phyloP scores from a whole-genome alignment of 2,797 vertebrate genomes.

The Remorina albescens region DNA sequence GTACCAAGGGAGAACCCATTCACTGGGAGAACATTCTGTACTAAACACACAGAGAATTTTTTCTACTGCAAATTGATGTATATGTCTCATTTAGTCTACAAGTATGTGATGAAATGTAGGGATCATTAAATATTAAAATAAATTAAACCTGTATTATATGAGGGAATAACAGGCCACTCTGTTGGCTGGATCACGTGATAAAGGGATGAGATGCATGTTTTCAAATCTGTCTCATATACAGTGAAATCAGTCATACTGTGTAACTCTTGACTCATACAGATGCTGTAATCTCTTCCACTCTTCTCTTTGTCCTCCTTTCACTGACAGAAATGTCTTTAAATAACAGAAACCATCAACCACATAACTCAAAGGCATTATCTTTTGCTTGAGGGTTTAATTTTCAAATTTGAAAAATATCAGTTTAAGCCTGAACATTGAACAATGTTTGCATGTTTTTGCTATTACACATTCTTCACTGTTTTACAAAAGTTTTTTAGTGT shows the following conservation, averaged over 20 bases:
- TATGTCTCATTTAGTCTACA: neutral
- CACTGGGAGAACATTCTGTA: too few relatives aligned
- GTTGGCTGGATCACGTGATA: neutral
- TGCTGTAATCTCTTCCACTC: neutral
- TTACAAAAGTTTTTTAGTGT: neutral
- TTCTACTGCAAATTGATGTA: neutral
- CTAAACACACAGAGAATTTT: too few relatives aligned
- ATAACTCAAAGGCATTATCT: neutral
- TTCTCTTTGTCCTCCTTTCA: neutral
- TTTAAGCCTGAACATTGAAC: neutral
- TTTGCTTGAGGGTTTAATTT: neutral
- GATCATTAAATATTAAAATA: neutral
- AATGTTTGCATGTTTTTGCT: neutral
- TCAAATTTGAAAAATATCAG: neutral
- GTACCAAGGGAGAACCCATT: too few relatives aligned
- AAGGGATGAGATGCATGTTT: conserved; percentile 1
- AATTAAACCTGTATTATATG: neutral
- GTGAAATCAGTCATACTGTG: neutral
- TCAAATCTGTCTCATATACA: conserved; percentile 2
- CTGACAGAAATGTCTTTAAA: neutral
- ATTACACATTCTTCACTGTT: neutral
- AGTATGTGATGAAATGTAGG: conserved; percentile 7
- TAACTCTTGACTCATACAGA: conserved; percentile 15
- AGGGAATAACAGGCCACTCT: neutral
- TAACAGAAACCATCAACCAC: neutral